Percentiles rank a stretch among this genome's conserved stretches.
Conservation (phyloP, 2,888 invertebrate genomes). For the Lamproptera curius region DNA sequence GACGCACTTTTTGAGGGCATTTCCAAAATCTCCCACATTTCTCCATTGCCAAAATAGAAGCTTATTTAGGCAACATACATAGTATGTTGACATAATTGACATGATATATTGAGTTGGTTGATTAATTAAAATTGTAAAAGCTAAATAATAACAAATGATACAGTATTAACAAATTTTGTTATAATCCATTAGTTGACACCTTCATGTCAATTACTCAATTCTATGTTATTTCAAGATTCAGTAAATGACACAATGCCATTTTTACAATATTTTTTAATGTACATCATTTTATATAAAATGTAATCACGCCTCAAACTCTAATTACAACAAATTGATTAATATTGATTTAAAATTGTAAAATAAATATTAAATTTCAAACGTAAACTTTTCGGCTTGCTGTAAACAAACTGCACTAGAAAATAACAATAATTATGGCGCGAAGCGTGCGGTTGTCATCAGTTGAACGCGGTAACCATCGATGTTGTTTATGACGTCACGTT, state of each 20-base stretch:
- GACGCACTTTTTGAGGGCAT: constrained; percentile 22
- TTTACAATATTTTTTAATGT: background rate
- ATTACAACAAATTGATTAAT: background rate
- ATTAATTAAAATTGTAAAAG: constrained; percentile 14
- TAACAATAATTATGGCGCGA: background rate
- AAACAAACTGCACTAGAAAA: background rate
- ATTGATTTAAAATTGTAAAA: background rate
- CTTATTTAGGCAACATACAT: too few relatives aligned
- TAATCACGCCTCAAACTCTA: background rate
- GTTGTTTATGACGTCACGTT: background rate
- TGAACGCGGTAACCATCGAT: background rate
- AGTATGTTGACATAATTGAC: too few relatives aligned
- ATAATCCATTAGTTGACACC: constrained; percentile 16
- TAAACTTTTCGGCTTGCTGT: background rate
- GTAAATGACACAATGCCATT: constrained; percentile 13
- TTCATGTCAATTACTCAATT: constrained; percentile 16
- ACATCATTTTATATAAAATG: background rate
- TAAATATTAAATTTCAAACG: background rate
- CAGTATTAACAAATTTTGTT: constrained; percentile 1
- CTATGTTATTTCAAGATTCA: constrained; percentile 13
- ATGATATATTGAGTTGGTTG: too few relatives aligned
- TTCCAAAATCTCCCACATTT: constrained; percentile 22
- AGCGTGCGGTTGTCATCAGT: background rate
- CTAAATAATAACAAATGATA: constrained; percentile 1
- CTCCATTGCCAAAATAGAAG: constrained; percentile 23